A percentile compares a stretch with the other conserved stretches of the same genome.
phyloP scores from a whole-genome alignment of 2,113 vertebrate species.

The Passer domesticus region DNA sequence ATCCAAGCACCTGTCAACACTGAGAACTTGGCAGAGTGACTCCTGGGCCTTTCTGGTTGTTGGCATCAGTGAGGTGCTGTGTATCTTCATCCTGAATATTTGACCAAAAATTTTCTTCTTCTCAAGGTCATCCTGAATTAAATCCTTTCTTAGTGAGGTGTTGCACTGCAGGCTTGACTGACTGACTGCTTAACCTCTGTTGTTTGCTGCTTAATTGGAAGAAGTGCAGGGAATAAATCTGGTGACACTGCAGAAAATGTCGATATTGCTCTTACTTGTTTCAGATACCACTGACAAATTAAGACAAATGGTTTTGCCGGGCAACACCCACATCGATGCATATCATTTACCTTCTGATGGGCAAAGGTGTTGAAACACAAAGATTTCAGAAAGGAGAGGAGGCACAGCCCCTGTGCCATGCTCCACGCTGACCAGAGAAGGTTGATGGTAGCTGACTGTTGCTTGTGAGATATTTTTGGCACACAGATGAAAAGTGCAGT shows the following conservation, averaged over 20 bases:
- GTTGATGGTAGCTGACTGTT: neutral
- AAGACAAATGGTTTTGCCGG: neutral
- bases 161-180: neutral
- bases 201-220: neutral
- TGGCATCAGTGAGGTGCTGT: neutral
- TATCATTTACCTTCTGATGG: neutral
- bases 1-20: neutral
- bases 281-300: neutral
- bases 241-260: neutral
- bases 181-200: neutral
- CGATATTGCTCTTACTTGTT: neutral
- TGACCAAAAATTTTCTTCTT: neutral
- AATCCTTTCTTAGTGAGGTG: neutral
- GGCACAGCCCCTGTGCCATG: accelerated
- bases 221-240: neutral
- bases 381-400: neutral
- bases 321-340: neutral
- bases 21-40: neutral
- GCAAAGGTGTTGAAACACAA: neutral
- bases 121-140: neutral
- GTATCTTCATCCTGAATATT: neutral
- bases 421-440: neutral
- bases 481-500: neutral
- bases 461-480: neutral
- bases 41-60: neutral